phyloP scores from a whole-genome alignment of 2,888 invertebrate species.

The Abscondita cerata region DNA sequence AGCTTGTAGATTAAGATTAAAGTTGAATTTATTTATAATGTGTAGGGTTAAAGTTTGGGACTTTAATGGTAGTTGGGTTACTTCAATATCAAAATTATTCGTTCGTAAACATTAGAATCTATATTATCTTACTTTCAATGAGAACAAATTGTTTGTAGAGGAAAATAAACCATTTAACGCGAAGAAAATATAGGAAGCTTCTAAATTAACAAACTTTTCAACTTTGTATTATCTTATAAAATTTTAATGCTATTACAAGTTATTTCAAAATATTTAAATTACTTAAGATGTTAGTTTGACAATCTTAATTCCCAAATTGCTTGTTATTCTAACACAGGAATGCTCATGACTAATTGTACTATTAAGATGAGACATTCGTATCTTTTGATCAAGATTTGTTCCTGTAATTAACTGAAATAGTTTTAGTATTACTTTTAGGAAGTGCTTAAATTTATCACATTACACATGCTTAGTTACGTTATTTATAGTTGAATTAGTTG shows the following conservation, averaged over 20 bases:
- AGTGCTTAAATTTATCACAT: constrained; percentile 20
- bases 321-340: constrained; percentile 12
- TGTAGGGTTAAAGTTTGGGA: constrained; percentile 5
- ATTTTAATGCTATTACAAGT: too few relatives aligned
- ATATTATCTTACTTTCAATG: constrained; percentile 12
- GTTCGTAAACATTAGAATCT: constrained; percentile 14
- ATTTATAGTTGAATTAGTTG: constrained; percentile 2
- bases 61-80: constrained; percentile 12
- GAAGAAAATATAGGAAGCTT: too few relatives aligned
- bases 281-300: too few relatives aligned
- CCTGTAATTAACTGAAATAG: constrained; percentile 23
- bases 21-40: neutral
- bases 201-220: too few relatives aligned
- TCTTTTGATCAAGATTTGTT: constrained; percentile 20
- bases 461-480: constrained; percentile 2
- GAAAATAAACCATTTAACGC: too few relatives aligned
- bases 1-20: too few relatives aligned
- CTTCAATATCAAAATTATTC: constrained; percentile 7
- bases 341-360: constrained; percentile 21
- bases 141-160: neutral
- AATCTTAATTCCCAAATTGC: neutral
- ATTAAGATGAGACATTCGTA: constrained; percentile 24
- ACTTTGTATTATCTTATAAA: too few relatives aligned
- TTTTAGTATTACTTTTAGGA: constrained; percentile 19
- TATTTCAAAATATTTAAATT: too few relatives aligned